Evolutionary conservation across 2,113 vertebrate genomes (phyloP).

Genomic region (Scartelaos histophorus): DNA sequence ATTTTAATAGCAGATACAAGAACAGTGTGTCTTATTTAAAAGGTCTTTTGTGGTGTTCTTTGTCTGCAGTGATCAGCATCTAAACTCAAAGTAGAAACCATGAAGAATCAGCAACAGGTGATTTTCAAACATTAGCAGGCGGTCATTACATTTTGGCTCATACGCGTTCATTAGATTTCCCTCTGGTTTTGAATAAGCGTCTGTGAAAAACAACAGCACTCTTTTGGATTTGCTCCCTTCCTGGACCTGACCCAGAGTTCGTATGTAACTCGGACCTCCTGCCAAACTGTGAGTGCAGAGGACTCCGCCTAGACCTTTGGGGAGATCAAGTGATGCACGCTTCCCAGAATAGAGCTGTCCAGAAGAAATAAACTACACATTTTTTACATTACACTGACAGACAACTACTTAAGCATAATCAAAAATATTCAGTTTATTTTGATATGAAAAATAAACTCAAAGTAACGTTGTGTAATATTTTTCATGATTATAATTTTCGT

Average conservation of each 20-base stretch:
- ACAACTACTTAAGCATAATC: background rate
- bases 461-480: background rate
- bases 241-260: slow-evolving; percentile 28
- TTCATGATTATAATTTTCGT: no score
- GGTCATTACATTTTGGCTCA: background rate
- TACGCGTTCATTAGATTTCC: background rate
- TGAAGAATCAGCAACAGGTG: background rate
- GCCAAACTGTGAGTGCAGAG: slow-evolving; percentile 31
- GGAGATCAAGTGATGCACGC: slow-evolving; percentile 41
- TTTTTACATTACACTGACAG: slow-evolving; percentile 3
- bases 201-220: background rate
- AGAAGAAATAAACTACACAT: slow-evolving; percentile 12
- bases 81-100: no score
- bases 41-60: no score
- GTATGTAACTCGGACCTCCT: slow-evolving; percentile 15
- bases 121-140: background rate
- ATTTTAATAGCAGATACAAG: no score
- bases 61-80: no score
- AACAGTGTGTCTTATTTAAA: no score
- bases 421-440: background rate
- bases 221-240: slow-evolving; percentile 24
- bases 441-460: background rate
- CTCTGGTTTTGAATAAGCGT: background rate
- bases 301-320: slow-evolving; percentile 49
- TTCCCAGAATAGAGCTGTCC: slow-evolving; percentile 43